These are phyloP conservation scores for Drosophila sp. DNA, from an alignment of 1,140 invertebrate genomes.

Conservation along the genomic window DNA sequence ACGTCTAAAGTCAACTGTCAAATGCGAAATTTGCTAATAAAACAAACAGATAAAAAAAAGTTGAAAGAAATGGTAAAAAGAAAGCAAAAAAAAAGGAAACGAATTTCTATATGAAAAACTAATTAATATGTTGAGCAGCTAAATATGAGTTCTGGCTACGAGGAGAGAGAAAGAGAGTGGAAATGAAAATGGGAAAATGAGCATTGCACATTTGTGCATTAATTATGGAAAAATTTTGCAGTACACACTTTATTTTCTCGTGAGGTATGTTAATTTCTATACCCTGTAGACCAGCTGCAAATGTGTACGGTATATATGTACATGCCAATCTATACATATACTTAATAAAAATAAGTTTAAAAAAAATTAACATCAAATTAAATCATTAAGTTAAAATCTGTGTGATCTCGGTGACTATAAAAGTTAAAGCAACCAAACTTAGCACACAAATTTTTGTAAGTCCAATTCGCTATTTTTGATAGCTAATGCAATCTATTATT, in stretches of 20 bases:
- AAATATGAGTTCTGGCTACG: conserved; percentile 45
- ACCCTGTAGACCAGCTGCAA: neutral
- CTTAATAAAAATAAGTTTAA: no score
- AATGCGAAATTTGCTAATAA: conserved; percentile 63
- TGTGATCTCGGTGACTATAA: no score
- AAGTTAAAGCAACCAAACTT: no score
- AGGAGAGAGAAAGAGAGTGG: conserved; percentile 18
- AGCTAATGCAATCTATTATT: no score
- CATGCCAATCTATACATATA: no score
- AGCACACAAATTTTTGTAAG: no score
- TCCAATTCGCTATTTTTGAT: no score
- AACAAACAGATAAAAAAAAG: conserved; percentile 33
- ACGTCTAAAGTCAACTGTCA: conserved; percentile 27
- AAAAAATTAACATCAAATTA: no score
- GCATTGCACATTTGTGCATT: conserved; percentile 68
- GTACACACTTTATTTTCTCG: conserved; percentile 20
- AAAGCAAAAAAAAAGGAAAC: no score
- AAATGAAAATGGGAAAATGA: conserved; percentile 42
- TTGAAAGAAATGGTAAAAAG: neutral
- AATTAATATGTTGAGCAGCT: conserved; percentile 77
- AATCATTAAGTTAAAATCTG: no score
- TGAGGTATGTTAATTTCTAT: conserved; percentile 4
- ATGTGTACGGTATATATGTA: no score
- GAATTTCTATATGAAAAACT: conserved; percentile 71
- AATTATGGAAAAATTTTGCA: conserved; percentile 75